phyloP scores from a whole-genome alignment of 2,113 vertebrate species.

The Tiliqua scincoides region DNA sequence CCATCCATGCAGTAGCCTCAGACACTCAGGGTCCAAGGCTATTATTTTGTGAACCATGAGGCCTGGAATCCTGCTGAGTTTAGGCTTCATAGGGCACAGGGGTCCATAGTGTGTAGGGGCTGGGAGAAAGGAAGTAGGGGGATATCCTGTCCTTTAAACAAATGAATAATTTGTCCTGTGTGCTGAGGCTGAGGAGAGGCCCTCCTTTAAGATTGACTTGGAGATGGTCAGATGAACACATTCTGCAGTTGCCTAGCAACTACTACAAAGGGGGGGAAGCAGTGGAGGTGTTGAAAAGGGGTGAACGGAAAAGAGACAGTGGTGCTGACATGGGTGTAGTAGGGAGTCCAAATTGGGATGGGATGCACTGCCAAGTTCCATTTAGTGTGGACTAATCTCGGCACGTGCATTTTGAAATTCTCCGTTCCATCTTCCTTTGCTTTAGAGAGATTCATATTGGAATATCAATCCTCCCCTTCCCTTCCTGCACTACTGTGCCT shows the following conservation, averaged over 20 bases:
- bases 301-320: not conserved
- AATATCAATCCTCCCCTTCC: not conserved
- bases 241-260: conserved; percentile 30
- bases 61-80: not conserved
- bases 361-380: not conserved
- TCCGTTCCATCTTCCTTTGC: not conserved
- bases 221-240: conserved; percentile 21
- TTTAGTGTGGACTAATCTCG: not conserved
- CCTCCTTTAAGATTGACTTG: not conserved
- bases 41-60: not conserved
- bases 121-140: not conserved
- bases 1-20: too few species aligned
- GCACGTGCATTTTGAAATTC: not conserved
- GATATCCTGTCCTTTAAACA: not conserved
- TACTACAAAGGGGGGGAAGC: not conserved
- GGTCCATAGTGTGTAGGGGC: not conserved
- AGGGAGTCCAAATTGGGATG: not conserved
- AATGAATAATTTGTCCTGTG: conserved; percentile 7
- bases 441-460: not conserved
- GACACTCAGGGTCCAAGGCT: not conserved
- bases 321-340: not conserved
- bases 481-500: not conserved
- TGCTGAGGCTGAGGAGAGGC: not conserved
- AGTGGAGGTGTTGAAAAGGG: not conserved
- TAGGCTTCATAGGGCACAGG: not conserved